Base-by-base conservation (phyloP, 2,888 invertebrate genomes). In the Meiosimyza decipiens region DNA sequence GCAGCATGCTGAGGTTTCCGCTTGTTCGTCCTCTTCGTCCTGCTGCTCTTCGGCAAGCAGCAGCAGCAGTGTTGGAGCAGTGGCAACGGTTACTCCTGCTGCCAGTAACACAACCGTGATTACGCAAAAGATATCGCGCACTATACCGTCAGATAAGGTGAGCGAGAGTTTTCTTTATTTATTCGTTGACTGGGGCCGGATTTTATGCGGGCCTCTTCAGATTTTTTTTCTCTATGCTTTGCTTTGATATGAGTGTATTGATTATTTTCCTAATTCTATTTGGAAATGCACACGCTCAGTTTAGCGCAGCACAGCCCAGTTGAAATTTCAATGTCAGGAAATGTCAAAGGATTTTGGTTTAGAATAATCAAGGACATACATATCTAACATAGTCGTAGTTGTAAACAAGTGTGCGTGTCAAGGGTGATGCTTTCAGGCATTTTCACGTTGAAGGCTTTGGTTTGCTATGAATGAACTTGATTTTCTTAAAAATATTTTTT, bases 81-180 rank as follows among this genome's bases (percentile, higher is more conserved):
- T 60, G 51, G 70, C 75, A 2, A n/a, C 66, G 1, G 72, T 68
- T 49, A 59, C 59, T 77, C 55, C 77, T 67, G 78, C 77, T 78
- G 59, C 75, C 72, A 57, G 74, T 72, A 73, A 78, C 73, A 76
- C 78, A 66, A 74, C 84, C 55, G 78, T 82, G 72, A 81, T 82
- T 77, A 83, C 83, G 75, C 82, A 82, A 75, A 85, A 85, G 76
- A 93, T 93, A 92, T 92, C 92, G 87, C 92, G 93, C 89, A 92
- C 92, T 89, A 92, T 93, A 89, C 93, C 94, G 87, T 92, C 93
- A 88, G 93, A 94, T 90, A 94, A 94, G 93, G 94, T 93, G 88
- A 88, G 89, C 76, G 60, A 87, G 12, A 12, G 5, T 12, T 59
- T 49, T 18, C 13, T 22, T 50, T 28, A 18, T n/a, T 22, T 50